These are phyloP conservation scores for Hetaerina titia DNA, from an alignment of 2,888 invertebrate genomes.

Conservation along the genomic window DNA sequence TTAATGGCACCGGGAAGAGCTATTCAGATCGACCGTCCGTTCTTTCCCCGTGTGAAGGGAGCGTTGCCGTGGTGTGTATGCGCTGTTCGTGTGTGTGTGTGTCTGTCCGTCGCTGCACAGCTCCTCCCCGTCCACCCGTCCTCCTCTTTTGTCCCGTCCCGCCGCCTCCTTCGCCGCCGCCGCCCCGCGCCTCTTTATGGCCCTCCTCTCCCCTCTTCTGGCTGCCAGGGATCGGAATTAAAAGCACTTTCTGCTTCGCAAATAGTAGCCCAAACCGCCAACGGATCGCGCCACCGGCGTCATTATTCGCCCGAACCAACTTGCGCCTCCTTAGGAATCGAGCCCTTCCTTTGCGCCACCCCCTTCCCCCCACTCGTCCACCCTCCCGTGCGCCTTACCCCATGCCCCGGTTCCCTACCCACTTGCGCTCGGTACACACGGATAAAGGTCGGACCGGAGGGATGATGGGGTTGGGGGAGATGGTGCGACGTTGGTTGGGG, in stretches of 20 bases:
- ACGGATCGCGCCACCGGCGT: constrained; percentile 52
- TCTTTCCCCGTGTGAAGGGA: neutral
- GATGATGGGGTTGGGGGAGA: neutral
- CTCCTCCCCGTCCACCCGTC: no score
- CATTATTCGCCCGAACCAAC: constrained; percentile 29
- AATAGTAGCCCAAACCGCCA: constrained; percentile 34
- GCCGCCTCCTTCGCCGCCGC: no score
- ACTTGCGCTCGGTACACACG: neutral
- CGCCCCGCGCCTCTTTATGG: neutral
- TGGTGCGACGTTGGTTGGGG: neutral
- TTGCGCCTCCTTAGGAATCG: neutral
- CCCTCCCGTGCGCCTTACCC: neutral
- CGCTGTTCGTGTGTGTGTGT: no score
- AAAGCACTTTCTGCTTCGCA: constrained; percentile 39
- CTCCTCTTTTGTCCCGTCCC: no score
- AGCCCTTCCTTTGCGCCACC: neutral
- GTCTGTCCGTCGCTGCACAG: no score
- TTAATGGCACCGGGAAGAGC: constrained; percentile 60
- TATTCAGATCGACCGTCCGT: constrained; percentile 47
- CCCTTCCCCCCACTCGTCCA: neutral
- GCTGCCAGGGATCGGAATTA: neutral
- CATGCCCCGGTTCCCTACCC: no score
- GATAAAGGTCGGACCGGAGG: neutral
- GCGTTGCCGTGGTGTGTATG: no score
- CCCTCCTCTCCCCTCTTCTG: neutral